Percentiles rank a stretch among this genome's conserved stretches.
Evolutionary conservation across 2,797 vertebrate genomes (phyloP).

Genomic region (Hoplostethus atlanticus): DNA sequence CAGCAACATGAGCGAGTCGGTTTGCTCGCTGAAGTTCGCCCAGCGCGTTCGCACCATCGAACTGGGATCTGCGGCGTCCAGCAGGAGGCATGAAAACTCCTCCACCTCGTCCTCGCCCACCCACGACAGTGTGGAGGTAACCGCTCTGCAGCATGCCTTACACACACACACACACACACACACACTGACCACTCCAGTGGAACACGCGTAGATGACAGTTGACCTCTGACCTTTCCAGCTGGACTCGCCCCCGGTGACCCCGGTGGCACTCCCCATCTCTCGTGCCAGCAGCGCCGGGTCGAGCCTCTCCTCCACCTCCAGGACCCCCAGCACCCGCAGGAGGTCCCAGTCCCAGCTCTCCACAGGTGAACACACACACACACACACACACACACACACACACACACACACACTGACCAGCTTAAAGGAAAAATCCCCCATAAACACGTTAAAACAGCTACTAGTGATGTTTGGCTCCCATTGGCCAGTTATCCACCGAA

Average conservation of each 20-base stretch:
- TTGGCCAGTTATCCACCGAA: too few relatives aligned
- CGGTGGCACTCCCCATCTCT: slow-evolving; percentile 82
- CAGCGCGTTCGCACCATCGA: slow-evolving; percentile 95
- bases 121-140: slow-evolving; percentile 92
- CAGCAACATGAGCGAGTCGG: slow-evolving; percentile 91
- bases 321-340: slow-evolving; percentile 76
- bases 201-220: neutral
- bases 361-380: slow-evolving; percentile 66
- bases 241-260: slow-evolving; percentile 86
- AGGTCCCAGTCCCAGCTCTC: slow-evolving; percentile 84
- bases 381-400: slow-evolving; percentile 1
- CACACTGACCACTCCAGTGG: too few relatives aligned
- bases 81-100: slow-evolving; percentile 88
- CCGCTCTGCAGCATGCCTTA: too few relatives aligned
- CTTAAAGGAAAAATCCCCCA: too few relatives aligned
- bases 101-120: slow-evolving; percentile 90
- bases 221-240: slow-evolving; percentile 64
- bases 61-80: slow-evolving; percentile 82
- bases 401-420: neutral
- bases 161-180: neutral
- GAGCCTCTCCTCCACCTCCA: slow-evolving; percentile 79
- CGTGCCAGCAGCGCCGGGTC: slow-evolving; percentile 85
- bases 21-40: slow-evolving; percentile 98
- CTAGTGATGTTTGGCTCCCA: too few relatives aligned
- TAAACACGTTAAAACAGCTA: too few relatives aligned